phyloP scores from a whole-genome alignment of 2,888 invertebrate species.

The Zaprionus bogoriensis region DNA sequence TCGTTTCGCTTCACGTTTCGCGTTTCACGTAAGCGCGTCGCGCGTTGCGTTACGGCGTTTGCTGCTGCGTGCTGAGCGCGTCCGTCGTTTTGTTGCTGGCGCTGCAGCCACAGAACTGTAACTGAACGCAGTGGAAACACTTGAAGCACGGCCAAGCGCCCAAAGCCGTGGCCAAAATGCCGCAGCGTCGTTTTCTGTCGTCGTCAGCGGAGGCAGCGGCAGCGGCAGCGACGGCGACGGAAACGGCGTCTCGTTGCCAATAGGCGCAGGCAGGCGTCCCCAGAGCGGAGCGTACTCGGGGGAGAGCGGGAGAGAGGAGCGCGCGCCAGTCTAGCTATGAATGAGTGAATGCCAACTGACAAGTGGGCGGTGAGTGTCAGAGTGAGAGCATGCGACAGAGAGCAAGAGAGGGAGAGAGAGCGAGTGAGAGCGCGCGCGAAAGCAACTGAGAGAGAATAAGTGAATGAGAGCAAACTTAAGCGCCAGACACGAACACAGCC shows the following conservation, averaged over 20 bases:
- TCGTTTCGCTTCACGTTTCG: constrained; percentile 7
- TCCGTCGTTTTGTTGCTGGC: constrained; percentile 51
- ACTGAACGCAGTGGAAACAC: constrained; percentile 52
- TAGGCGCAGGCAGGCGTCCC: constrained; percentile 40
- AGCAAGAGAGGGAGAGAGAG: constrained; percentile 9
- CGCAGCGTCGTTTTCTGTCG: constrained; percentile 67
- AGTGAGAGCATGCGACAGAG: constrained; percentile 23
- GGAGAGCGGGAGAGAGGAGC: background rate
- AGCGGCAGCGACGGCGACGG: constrained; percentile 6
- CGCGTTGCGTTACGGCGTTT: constrained; percentile 23
- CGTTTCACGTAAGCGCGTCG: constrained; percentile 1
- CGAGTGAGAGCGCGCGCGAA: constrained; percentile 12
- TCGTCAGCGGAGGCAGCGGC: constrained; percentile 9
- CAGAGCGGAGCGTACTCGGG: background rate
- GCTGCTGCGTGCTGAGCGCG: background rate
- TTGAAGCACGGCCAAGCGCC: constrained; percentile 71
- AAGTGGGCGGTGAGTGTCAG: constrained; percentile 65
- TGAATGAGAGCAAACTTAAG: too few species aligned
- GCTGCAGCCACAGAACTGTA: constrained; percentile 68
- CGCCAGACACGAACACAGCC: constrained; percentile 29
- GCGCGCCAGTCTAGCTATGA: constrained; percentile 62
- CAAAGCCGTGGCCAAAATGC: constrained; percentile 66
- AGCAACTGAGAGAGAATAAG: too few species aligned
- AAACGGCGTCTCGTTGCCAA: constrained; percentile 54
- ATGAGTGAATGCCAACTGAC: constrained; percentile 72